These are phyloP conservation scores for Microctonus brassicae DNA, from an alignment of 2,888 invertebrate genomes.

Conservation along the genomic window DNA sequence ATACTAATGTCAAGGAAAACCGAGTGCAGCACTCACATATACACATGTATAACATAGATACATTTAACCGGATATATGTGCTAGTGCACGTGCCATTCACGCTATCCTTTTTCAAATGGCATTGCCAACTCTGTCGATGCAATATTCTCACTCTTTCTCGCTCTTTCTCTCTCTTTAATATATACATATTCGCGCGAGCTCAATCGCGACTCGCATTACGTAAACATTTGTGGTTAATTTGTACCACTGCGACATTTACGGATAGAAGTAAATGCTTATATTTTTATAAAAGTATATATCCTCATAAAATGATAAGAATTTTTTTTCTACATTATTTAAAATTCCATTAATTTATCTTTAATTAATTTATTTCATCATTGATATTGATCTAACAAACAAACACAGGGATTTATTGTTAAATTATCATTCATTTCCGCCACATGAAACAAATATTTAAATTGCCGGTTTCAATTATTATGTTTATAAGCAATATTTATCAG, in stretches of 20 bases:
- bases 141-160: neutral
- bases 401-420: neutral
- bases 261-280: slow-evolving; percentile 2
- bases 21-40: slow-evolving; percentile 35
- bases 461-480: no score
- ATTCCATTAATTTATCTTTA: neutral
- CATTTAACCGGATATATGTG: slow-evolving; percentile 34
- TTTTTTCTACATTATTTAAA: neutral
- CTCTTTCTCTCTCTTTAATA: neutral
- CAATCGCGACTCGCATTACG: slow-evolving; percentile 20
- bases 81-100: slow-evolving; percentile 47
- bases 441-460: no score
- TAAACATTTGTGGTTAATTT: slow-evolving; percentile 51
- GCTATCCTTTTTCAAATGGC: slow-evolving; percentile 39
- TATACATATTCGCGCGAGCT: no score
- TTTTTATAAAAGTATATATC: neutral
- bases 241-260: slow-evolving; percentile 33
- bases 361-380: neutral
- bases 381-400: neutral
- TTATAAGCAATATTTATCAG: no score
- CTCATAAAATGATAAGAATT: neutral
- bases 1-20: slow-evolving; percentile 60
- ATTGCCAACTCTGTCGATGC: slow-evolving; percentile 11
- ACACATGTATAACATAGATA: slow-evolving; percentile 27
- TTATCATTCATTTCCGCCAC: neutral